Base-by-base conservation (phyloP, 2,888 invertebrate species). In the Embidobia sp. region DNA sequence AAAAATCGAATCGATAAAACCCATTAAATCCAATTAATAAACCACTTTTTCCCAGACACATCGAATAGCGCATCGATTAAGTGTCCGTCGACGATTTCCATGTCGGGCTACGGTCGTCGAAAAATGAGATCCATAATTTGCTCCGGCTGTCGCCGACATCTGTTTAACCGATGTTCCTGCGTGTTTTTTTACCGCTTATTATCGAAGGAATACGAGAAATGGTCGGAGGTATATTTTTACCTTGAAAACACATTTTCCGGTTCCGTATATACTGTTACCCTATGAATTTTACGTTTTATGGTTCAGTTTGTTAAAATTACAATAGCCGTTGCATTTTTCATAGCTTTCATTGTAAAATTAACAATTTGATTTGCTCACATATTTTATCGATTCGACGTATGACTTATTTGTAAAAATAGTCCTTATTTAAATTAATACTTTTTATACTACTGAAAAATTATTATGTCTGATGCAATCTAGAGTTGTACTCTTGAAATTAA, bases 61-160 rank as follows among this genome's bases (percentile, higher is more conserved):
- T n/a, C n/a, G n/a, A n/a, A n/a, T n/a, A n/a, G n/a, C n/a, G n/a
- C 40, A 66, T 66, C 44, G 66, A 66, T 53, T 42, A 69, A 35
- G 40, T 40, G 40, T 49, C 40, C 26, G 48, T 7, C n/a, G n/a
- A n/a, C n/a, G n/a, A 33, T 51, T 70, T 70, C 10, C 37, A 26
- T 44, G 40, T 27, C 29, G 48, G 35, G 15, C 33, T 7, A 40
- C 11, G 33, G 3, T 33, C 13, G 33, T 22, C 37, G 48, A 61
- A 61, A 51, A 70, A 70, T 61, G 70, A 11, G 40, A 48, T 59
- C 31, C 11, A 49, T 59, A 69, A 69, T 59, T 69, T 69, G 27
- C 33, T 40, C 37, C n/a, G n/a, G 13, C 31, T 59, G 70, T 61
- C 55, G 19, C 5, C 26, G 27, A 59, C 70, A 61, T 61, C 42